These are phyloP conservation scores for Lasioglossum lativentre DNA, from an alignment of 2,888 invertebrate genomes.

Conservation along the genomic window DNA sequence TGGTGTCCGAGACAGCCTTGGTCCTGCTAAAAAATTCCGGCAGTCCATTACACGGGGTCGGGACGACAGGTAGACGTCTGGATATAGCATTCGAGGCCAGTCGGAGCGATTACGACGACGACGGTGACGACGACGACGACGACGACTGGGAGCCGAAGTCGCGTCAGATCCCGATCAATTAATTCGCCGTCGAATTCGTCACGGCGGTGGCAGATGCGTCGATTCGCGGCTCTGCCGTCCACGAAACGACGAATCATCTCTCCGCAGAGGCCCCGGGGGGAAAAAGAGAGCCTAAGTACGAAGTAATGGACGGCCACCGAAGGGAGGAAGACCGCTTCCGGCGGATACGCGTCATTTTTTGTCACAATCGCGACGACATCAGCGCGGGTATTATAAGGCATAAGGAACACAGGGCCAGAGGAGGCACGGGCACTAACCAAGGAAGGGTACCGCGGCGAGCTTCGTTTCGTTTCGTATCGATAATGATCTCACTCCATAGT, in stretches of 20 bases:
- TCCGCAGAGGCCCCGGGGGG: slow-evolving; percentile 50
- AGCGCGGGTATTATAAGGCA: slow-evolving; percentile 75
- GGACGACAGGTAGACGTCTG: background rate
- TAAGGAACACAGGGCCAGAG: slow-evolving; percentile 40
- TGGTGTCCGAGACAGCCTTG: background rate
- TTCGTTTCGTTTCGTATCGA: slow-evolving; percentile 80
- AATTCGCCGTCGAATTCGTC: slow-evolving; percentile 73
- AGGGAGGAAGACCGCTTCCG: slow-evolving; percentile 80
- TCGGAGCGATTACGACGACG: background rate
- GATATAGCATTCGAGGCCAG: background rate
- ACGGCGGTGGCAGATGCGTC: slow-evolving; percentile 72
- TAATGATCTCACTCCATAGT: slow-evolving; percentile 80
- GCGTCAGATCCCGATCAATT: slow-evolving; percentile 72
- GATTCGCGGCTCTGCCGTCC: slow-evolving; percentile 51
- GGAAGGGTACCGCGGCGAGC: slow-evolving; percentile 65
- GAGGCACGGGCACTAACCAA: slow-evolving; percentile 10
- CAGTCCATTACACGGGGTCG: background rate
- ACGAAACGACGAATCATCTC: slow-evolving; percentile 80
- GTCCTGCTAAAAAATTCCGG: background rate
- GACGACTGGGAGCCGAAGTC: slow-evolving; percentile 15
- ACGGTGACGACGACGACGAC: no score
- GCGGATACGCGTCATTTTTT: slow-evolving; percentile 84
- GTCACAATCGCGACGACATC: slow-evolving; percentile 84
- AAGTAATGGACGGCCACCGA: slow-evolving; percentile 78
- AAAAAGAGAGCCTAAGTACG: slow-evolving; percentile 77